Evolutionary conservation across 2,797 vertebrate species (phyloP), one percentile per base, ranked within the genome.

Genomic region (Platyrinchus mystaceus): DNA sequence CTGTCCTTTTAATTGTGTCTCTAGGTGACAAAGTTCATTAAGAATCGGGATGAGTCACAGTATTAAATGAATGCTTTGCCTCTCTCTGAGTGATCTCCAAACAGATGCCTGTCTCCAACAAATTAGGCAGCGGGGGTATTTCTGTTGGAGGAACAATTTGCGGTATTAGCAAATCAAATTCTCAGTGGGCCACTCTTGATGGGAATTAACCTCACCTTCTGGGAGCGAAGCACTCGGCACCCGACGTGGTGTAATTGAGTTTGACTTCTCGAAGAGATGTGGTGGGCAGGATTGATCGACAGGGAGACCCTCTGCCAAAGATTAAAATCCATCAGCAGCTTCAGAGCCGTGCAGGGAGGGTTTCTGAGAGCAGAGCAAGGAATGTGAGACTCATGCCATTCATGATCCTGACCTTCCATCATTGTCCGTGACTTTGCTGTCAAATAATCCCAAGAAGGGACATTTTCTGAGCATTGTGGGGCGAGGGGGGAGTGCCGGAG

Each of bases 161-260:
- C 18, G 3, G 28, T 64, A 77, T 96, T 93, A 96, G 56, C 83
- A 87, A 89, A 91, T 95, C 82, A 84, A 76, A 93, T 76, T 95
- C 76, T 44, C 73, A 43, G 56, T 77, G 74, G 70, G 87, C 88
- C 56, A 10, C 53, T 92, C 27, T 88, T 84, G 93, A 68, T 92
- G 89, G 96, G 87, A 95, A 94, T 92, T 93, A 94, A 85, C 86
- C 75, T 96, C 79, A 85, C 7, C 82, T 94, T 60, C 59, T 43
- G 46, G 49, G 78, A 95, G 58, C 23, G 3, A 37, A 67, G 87
- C 55, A 62, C 63, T 43, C 1, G 0, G 79, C 9, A 3, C 69
- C 77, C 0, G 0, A 14, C 5, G 2, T 28, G 82, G 46, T 2
- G 0, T 86, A 75, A 93, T 75, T 76, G 87, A 87, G 78, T 92